Evolutionary conservation across 2,888 invertebrate species (phyloP).

Genomic region (Nasonovia ribisnigri): DNA sequence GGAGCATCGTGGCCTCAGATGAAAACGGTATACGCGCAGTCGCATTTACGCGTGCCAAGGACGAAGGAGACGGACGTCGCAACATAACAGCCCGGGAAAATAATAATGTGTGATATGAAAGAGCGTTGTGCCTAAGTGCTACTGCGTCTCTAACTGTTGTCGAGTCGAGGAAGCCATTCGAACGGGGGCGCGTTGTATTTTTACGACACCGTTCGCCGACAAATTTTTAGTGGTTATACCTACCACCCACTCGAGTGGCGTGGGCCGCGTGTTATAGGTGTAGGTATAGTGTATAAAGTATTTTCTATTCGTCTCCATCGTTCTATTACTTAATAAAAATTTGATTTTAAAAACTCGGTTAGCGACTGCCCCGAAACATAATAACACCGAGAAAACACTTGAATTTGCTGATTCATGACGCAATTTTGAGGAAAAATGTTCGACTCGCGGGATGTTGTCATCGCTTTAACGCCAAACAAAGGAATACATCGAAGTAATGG

Average conservation of each 20-base stretch:
- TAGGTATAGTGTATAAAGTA: background rate
- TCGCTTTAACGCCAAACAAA: conserved; percentile 14
- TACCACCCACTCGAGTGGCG: background rate
- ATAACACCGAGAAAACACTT: background rate
- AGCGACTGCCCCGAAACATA: background rate
- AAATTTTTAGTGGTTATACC: background rate
- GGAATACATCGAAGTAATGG: conserved; percentile 49
- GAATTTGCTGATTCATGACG: background rate
- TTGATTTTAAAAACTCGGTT: background rate
- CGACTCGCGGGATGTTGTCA: background rate
- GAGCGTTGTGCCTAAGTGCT: background rate
- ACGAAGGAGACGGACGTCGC: background rate
- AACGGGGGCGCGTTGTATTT: background rate
- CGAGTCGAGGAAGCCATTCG: background rate
- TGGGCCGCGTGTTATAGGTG: background rate
- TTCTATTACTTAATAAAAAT: background rate
- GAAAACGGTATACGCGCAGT: background rate
- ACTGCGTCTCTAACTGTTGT: background rate
- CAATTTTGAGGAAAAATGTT: conserved; percentile 26
- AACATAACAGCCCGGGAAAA: background rate
- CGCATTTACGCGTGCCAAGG: background rate
- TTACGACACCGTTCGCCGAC: background rate
- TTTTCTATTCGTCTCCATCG: background rate
- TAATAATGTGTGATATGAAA: background rate
- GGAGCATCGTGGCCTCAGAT: too few relatives aligned